These are phyloP conservation scores for Tuberolachnus salignus DNA, from an alignment of 2,888 invertebrate species.

Conservation along the genomic window DNA sequence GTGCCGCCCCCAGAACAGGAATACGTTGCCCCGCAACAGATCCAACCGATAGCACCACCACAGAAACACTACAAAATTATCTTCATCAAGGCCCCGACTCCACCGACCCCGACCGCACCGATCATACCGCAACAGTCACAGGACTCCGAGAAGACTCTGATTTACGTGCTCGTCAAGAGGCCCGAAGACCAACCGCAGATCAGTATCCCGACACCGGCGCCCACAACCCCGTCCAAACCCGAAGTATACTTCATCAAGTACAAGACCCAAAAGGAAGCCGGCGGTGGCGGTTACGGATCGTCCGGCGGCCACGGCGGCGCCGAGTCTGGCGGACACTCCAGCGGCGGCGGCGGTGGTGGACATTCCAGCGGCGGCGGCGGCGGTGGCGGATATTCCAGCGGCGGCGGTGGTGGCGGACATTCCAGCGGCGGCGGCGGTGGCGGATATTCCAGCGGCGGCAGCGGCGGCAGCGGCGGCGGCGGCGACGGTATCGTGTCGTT, in stretches of 20 bases:
- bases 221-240: slow-evolving; percentile 85
- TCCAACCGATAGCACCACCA: slow-evolving; percentile 72
- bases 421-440: too few relatives aligned
- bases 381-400: too few relatives aligned
- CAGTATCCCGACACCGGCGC: slow-evolving; percentile 75
- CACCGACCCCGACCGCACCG: slow-evolving; percentile 81
- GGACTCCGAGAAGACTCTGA: slow-evolving; percentile 83
- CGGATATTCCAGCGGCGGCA: too few relatives aligned
- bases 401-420: too few relatives aligned
- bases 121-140: slow-evolving; percentile 80
- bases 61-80: slow-evolving; percentile 92
- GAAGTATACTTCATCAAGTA: slow-evolving; percentile 89
- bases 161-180: slow-evolving; percentile 87
- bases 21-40: slow-evolving; percentile 68
- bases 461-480: too few relatives aligned
- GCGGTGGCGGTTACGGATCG: slow-evolving; percentile 63
- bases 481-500: slow-evolving; percentile 60
- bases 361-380: too few relatives aligned
- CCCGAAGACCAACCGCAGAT: slow-evolving; percentile 85
- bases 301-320: slow-evolving; percentile 59
- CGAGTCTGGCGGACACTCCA: slow-evolving; percentile 61
- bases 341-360: too few relatives aligned
- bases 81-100: slow-evolving; percentile 88
- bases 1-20: slow-evolving; percentile 86
- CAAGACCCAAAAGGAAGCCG: slow-evolving; percentile 70